These are phyloP conservation scores for Pseudorectes ferrugineus DNA, from an alignment of 2,113 vertebrate genomes.

Conservation along the genomic window DNA sequence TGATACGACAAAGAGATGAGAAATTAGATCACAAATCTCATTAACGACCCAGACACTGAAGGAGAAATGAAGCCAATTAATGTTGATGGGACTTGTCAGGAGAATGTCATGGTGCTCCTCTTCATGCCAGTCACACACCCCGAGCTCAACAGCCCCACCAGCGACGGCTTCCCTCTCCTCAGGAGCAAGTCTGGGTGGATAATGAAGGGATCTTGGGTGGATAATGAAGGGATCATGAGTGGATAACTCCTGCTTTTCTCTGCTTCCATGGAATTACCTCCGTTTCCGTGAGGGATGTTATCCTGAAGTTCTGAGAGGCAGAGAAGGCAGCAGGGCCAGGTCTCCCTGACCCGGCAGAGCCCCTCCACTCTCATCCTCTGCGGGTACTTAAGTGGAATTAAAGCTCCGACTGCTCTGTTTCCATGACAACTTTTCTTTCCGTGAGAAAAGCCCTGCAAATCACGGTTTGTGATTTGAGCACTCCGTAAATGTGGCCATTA, in stretches of 20 bases:
- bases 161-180: fast-evolving
- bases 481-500: background rate
- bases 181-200: background rate
- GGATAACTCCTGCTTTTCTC: background rate
- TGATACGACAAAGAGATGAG: conserved; percentile 18
- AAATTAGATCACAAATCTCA: conserved; percentile 45
- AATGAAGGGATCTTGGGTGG: background rate
- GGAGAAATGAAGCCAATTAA: conserved; percentile 38
- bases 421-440: background rate
- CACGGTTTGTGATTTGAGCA: background rate
- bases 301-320: fast-evolving
- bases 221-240: background rate
- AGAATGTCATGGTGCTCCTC: background rate
- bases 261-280: fast-evolving
- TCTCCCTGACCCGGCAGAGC: background rate
- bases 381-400: background rate
- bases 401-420: background rate
- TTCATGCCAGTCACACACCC: background rate
- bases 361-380: background rate
- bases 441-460: background rate
- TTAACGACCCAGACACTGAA: background rate
- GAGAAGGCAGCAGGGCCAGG: background rate
- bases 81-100: conserved; percentile 11
- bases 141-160: fast-evolving
- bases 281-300: fast-evolving